Conservation (phyloP, 2,888 invertebrate genomes). For the Hofmannophila pseudospretella region DNA sequence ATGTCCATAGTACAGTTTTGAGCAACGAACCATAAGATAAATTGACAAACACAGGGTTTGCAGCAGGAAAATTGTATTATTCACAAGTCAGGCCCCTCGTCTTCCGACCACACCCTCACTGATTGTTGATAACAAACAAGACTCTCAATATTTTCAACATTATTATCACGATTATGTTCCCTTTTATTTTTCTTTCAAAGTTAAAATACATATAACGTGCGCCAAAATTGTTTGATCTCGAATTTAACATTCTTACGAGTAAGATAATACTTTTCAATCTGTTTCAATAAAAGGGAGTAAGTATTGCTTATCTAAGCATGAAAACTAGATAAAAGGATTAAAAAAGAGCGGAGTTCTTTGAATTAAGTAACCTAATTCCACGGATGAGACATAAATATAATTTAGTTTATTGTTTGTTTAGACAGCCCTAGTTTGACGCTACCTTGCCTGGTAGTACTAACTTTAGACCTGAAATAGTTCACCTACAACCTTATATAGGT, state of each 20-base stretch:
- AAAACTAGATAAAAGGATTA: too few relatives aligned
- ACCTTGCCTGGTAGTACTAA: neutral
- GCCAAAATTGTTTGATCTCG: neutral
- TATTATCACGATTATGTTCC: too few relatives aligned
- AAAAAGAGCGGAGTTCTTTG: too few relatives aligned
- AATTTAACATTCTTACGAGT: too few relatives aligned
- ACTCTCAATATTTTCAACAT: neutral
- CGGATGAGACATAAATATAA: too few relatives aligned
- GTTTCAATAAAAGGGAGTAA: too few relatives aligned
- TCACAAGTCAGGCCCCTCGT: neutral
- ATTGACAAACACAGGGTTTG: neutral
- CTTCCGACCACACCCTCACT: constrained; percentile 1
- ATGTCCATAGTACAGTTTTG: neutral
- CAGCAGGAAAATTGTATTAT: constrained; percentile 1
- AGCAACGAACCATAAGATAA: neutral
- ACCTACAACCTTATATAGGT: neutral
- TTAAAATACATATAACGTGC: neutral
- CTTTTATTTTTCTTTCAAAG: too few relatives aligned
- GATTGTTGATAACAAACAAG: neutral
- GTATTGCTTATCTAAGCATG: too few relatives aligned
- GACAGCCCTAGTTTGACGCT: too few relatives aligned
- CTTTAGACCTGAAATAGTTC: constrained; percentile 1
- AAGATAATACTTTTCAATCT: too few relatives aligned
- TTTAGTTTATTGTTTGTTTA: too few relatives aligned
- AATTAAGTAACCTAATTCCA: too few relatives aligned